Evolutionary conservation across 1,140 invertebrate species (phyloP), one percentile per base, ranked within the genome.

Genomic region (Cydia fagiglandana): DNA sequence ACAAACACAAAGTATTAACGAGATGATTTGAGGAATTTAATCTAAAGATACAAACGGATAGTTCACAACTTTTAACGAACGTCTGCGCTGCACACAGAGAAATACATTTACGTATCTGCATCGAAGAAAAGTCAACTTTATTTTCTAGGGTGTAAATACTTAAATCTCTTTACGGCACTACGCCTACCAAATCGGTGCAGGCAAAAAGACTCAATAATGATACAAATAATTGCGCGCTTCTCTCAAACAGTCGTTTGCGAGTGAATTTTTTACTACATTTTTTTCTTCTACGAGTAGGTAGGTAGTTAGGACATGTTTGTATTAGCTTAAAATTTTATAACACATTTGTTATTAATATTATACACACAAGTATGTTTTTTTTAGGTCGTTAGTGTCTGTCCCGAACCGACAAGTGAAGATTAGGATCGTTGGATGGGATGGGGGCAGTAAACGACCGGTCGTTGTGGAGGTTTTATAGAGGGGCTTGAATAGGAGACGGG

Each of bases 1-100:
- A 56, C 53, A 17, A 68, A 34, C 6, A 17, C n/a, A 38, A 38
- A 38, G 34, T 41, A 70, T 38, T 17, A 70, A 38, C 66, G 34
- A 38, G 66, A 70, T 70, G 34, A 70, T 70, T 45, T 41, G 2
- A 70, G 24, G 38, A 70, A 70, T 70, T 70, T 70, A 38, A 70
- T 70, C 34, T 70, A 38, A 38, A 70, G 30, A 68, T 68, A 70
- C 66, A 38, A 41, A 70, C 30, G 34, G 66, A 38, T 70, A 70
- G 66, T 70, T 70, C 30, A n/a, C 28, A 70, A 70, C 0, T 70
- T 70, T 70, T 41, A 70, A 70, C 66, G 66, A 70, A 38, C n/a
- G 34, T 17, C 66, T 17, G 66, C 24, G 9, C 34, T 17, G 34
- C 24, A 68, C 34, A 70, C 38, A 70, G 20, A 41, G 30, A 68